Percentiles rank a stretch among this genome's conserved stretches.
These are phyloP conservation scores for Lonchura striata DNA, from an alignment of 2,113 vertebrate genomes.

Conservation along the genomic window DNA sequence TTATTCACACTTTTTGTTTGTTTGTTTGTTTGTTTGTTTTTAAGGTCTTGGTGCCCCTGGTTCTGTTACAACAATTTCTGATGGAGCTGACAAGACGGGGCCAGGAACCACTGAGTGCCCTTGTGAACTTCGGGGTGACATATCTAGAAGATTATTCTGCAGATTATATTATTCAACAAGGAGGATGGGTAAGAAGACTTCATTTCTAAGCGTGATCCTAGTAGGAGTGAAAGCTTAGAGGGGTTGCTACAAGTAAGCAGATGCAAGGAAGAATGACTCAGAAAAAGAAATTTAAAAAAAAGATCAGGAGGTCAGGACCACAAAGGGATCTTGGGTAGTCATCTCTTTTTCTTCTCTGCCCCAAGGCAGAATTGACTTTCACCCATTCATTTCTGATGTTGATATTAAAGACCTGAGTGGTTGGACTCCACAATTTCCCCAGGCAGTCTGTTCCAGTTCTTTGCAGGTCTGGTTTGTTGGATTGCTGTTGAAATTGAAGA, in stretches of 20 bases:
- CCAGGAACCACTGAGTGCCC: conserved; percentile 72
- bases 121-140: conserved; percentile 81
- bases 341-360: neutral
- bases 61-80: conserved; percentile 86
- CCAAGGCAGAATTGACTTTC: neutral
- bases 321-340: neutral
- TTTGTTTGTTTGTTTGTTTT: neutral
- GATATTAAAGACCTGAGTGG: neutral
- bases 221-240: neutral
- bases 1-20: neutral
- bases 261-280: neutral
- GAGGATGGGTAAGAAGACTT: conserved; percentile 90
- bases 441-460: neutral
- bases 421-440: neutral
- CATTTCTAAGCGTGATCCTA: neutral
- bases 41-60: conserved; percentile 88
- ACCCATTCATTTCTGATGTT: neutral
- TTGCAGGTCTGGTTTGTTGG: neutral
- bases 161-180: conserved; percentile 86
- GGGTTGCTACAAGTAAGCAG: neutral
- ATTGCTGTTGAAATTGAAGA: neutral
- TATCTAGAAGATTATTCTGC: conserved; percentile 85
- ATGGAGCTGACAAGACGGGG: conserved; percentile 72
- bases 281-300: neutral
- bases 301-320: neutral